Evolutionary conservation across 1,140 invertebrate genomes (phyloP).

Genomic region (Potamilus streckersoni): DNA sequence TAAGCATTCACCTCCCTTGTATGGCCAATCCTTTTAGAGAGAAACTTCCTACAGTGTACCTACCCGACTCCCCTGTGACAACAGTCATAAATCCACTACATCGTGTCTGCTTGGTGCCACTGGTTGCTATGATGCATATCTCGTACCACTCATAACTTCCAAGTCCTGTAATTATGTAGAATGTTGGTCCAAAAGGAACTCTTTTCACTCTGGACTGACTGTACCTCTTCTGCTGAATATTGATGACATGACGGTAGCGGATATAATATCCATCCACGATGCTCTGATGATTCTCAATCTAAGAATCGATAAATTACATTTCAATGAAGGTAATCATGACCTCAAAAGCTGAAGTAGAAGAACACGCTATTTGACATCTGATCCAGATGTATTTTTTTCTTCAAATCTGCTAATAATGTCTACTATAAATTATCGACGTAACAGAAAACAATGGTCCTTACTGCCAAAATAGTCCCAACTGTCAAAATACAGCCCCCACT

Average conservation of each 20-base stretch:
- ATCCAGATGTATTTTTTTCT: too few species aligned
- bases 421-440: too few species aligned
- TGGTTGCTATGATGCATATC: conserved; percentile 69
- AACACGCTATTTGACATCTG: too few species aligned
- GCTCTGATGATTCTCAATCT: conserved; percentile 59
- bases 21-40: too few species aligned
- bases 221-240: conserved; percentile 36
- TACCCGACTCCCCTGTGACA: conserved; percentile 70
- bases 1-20: too few species aligned
- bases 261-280: conserved; percentile 90
- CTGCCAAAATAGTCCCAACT: too few species aligned
- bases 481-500: too few species aligned
- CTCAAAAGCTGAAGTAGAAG: too few species aligned
- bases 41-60: conserved; percentile 20
- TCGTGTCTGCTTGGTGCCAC: conserved; percentile 83
- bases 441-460: too few species aligned
- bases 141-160: conserved; percentile 88
- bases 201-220: conserved; percentile 43
- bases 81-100: conserved; percentile 72
- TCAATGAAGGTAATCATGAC: too few species aligned
- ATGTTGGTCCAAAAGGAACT: conserved; percentile 59
- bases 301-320: too few species aligned
- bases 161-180: conserved; percentile 78
- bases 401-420: too few species aligned
- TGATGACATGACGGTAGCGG: conserved; percentile 73